phyloP scores from a whole-genome alignment of 2,888 invertebrate species.

The Drosophila phalerata region DNA sequence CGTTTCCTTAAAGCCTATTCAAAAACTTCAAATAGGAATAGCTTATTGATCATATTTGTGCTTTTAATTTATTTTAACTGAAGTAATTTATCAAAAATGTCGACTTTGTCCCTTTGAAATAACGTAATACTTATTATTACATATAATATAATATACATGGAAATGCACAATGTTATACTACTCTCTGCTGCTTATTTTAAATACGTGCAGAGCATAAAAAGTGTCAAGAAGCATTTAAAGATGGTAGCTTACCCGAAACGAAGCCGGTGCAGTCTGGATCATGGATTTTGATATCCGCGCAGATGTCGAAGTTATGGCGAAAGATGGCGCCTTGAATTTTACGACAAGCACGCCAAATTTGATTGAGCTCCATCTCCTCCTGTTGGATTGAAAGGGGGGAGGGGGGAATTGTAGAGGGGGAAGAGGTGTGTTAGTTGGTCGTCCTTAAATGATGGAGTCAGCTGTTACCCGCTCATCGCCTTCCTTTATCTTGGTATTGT shows the following conservation, averaged over 20 bases:
- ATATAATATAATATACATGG: too few relatives aligned
- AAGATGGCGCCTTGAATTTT: slow-evolving; percentile 92
- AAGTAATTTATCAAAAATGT: too few relatives aligned
- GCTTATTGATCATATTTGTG: too few relatives aligned
- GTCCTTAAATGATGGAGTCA: slow-evolving; percentile 29
- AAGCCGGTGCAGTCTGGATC: slow-evolving; percentile 90
- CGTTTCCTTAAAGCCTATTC: too few relatives aligned
- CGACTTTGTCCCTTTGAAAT: too few relatives aligned
- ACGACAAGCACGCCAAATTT: slow-evolving; percentile 92
- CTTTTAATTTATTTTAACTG: too few relatives aligned
- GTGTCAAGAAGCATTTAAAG: slow-evolving; percentile 11
- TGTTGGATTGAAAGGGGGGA: slow-evolving; percentile 10
- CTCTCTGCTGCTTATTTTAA: background rate
- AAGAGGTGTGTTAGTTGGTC: slow-evolving; percentile 19
- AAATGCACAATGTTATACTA: background rate
- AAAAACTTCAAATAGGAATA: too few relatives aligned
- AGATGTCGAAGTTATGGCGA: slow-evolving; percentile 90
- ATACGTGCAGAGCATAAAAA: background rate
- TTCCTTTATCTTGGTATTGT: slow-evolving; percentile 67
- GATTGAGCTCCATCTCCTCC: slow-evolving; percentile 86
- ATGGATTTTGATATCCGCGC: slow-evolving; percentile 89
- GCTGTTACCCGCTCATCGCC: slow-evolving; percentile 71
- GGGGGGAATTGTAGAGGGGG: background rate
- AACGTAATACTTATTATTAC: too few relatives aligned
- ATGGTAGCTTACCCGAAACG: slow-evolving; percentile 87